Conservation (phyloP, 2,797 vertebrate species). For the Tapirus indicus region DNA sequence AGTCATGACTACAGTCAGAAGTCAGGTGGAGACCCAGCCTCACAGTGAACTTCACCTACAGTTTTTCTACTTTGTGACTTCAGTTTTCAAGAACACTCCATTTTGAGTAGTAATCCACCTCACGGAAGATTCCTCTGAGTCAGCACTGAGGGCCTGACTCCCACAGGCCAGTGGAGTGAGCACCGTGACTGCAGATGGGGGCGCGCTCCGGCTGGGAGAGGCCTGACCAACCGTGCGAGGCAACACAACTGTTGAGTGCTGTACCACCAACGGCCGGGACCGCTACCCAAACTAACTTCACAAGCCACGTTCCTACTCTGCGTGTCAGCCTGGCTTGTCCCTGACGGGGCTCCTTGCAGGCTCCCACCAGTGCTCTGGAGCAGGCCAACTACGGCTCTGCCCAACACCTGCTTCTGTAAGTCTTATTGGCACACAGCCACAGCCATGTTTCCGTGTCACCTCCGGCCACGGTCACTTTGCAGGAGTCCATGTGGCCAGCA, state of each 20-base stretch:
- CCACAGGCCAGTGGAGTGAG: background rate
- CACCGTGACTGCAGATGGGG: background rate
- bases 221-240: fast-evolving
- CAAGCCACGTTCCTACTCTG: background rate
- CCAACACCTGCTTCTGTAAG: background rate
- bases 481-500: background rate
- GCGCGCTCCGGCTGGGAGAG: fast-evolving
- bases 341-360: background rate
- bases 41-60: fast-evolving
- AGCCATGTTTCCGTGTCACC: fast-evolving
- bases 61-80: background rate
- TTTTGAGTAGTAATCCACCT: fast-evolving
- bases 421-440: fast-evolving
- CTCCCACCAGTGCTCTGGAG: background rate
- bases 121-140: background rate
- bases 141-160: too few species aligned
- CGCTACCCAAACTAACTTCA: background rate
- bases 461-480: too few species aligned
- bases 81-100: background rate
- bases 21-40: fast-evolving
- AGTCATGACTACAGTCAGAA: fast-evolving
- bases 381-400: background rate
- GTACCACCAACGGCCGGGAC: fast-evolving
- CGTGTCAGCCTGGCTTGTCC: fast-evolving
- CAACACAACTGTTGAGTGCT: background rate